Percentiles rank a stretch among this genome's conserved stretches.
These are phyloP conservation scores for Battus philenor DNA, from an alignment of 1,140 invertebrate species.

Conservation along the genomic window DNA sequence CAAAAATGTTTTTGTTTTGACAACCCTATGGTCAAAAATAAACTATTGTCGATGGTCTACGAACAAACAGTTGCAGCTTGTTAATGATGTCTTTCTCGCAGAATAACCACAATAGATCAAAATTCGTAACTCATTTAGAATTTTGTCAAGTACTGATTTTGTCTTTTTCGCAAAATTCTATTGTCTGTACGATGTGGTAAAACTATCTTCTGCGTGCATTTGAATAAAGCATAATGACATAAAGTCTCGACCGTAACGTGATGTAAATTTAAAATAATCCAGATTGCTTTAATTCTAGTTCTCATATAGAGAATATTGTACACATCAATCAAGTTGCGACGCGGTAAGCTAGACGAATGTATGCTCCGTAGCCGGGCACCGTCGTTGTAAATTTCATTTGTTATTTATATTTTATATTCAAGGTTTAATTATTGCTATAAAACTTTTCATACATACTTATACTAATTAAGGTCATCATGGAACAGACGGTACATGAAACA, in stretches of 20 bases:
- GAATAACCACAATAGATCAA: slow-evolving; percentile 10
- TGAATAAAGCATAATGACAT: slow-evolving; percentile 23
- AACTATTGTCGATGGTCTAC: too few species aligned
- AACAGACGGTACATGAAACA: slow-evolving; percentile 62
- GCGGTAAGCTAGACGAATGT: slow-evolving; percentile 19
- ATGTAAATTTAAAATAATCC: slow-evolving; percentile 31
- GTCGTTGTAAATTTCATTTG: neutral
- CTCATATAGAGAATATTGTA: slow-evolving; percentile 23
- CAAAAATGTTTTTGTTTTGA: neutral
- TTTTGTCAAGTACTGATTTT: slow-evolving; percentile 3
- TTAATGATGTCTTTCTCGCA: slow-evolving; percentile 1
- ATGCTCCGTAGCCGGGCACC: neutral
- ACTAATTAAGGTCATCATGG: slow-evolving; percentile 50
- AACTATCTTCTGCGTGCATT: neutral
- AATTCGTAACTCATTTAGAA: slow-evolving; percentile 10
- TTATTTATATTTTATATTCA: neutral
- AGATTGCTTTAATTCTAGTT: slow-evolving; percentile 27
- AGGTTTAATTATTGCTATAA: slow-evolving; percentile 17
- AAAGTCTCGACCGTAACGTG: slow-evolving; percentile 20
- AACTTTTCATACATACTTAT: slow-evolving; percentile 55
- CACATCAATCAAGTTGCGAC: slow-evolving; percentile 15
- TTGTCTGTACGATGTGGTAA: too few species aligned
- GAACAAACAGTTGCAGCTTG: too few species aligned
- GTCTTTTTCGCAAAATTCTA: slow-evolving; percentile 5
- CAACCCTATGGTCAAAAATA: neutral